Evolutionary conservation across 1,140 invertebrate species (phyloP), one percentile per base, ranked within the genome.

Genomic region (Microplitis demolitor): DNA sequence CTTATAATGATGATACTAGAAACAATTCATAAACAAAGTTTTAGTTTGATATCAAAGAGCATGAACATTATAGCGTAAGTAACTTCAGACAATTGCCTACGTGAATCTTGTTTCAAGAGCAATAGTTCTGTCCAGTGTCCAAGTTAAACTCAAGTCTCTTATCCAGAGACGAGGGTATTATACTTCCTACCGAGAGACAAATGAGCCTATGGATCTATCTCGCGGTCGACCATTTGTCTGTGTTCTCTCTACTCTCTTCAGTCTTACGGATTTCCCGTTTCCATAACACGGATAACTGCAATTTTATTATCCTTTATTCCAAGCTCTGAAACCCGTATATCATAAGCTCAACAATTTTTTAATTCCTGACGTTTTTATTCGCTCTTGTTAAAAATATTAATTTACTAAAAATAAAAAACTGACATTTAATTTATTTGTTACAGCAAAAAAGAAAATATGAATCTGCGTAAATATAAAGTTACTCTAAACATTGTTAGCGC

Each of bases 151-250:
- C 14, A 66, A 39, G 56, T 79, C 75, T 35, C 77, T 78, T 51
- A 80, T 77, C 79, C 81, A 81, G 1, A 82, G 76, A 35, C 79
- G 78, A 2, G 75, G 54, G 1, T 76, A 62, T 9, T 24, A 54
- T 74, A 9, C 64, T 66, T 62, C 39, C 8, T 45, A 45, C 39
- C 78, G 80, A 24, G 3, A 80, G 72, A 14, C 60, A 64, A 2
- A 74, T 72, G 45, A 82, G 64, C 45, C 73, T 74, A 24, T 74
- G 64, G 35, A 78, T 74, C 24, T 78, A 56, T n/a, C 13, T 63
- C 16, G 8, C 16, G 8, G 76, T 53, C 3, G 70, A 70, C 81
- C 80, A 82, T 75, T 62, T 54, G 39, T 73, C 72, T 37, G 66
- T 37, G 24, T 62, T 45, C 39, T 45, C 39, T 45, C 39, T 45